Evolutionary conservation across 1,140 invertebrate species (phyloP), one percentile per base, ranked within the genome.

Genomic region (Drosophila busckii): DNA sequence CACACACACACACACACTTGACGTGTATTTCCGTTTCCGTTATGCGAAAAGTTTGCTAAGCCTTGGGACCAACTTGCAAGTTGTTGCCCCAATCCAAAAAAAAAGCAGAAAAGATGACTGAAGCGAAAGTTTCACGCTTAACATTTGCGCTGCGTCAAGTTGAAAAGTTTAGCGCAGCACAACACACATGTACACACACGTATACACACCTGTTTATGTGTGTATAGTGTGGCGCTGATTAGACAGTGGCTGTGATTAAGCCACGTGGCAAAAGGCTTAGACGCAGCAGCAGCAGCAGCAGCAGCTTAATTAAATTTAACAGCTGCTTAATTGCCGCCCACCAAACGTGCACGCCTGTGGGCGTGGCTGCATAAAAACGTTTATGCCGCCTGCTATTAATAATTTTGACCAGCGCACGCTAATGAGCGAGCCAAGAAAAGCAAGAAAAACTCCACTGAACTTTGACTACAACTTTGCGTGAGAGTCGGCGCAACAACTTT

Each of bases 11-110:
- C 54, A 53, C 63, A 69, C 60, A 73, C 60, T 73, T 80, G 65
- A 82, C 64, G 64, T 73, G 73, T 75, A 80, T 80, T 80, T 80
- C 75, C 75, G 65, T 66, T 75, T 80, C 75, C 75, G 75, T 80
- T 80, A 80, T 80, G 75, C 60, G 75, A 80, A 82, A 80, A 80
- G 64, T 80, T 80, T 29, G 41, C 28, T 17, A 16, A 17, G 49
- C 48, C 60, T 46, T 62, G 44, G 46, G 46, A n/a, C 45, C 31
- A 52, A 59, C 44, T 63, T 41, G 34, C 35, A 80, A 65, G 45
- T 76, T 78, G 62, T 56, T 44, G 55, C 25, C 31, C 9, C n/a
- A n/a, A n/a, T n/a, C n/a, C n/a, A n/a, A n/a, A 55, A 42, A 38
- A 50, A 44, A 37, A 28, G 16, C 6, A 37, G 20, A 52, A 28